These are phyloP conservation scores for Artibeus lituratus DNA, from an alignment of 2,797 vertebrate species.

Conservation along the genomic window DNA sequence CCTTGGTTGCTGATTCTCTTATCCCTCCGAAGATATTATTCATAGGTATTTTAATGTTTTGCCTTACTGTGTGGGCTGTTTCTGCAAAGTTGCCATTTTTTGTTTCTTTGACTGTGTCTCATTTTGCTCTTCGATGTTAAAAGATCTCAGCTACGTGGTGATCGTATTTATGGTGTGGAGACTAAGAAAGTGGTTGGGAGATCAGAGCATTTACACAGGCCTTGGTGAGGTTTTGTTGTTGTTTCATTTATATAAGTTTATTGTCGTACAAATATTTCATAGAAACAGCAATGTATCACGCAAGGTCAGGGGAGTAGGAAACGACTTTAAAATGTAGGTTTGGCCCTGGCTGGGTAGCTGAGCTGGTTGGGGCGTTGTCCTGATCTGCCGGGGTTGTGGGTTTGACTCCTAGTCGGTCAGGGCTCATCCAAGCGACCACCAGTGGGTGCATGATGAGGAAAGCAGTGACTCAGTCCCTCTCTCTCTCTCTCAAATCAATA, in stretches of 20 bases:
- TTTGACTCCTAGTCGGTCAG: background rate
- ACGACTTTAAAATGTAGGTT: background rate
- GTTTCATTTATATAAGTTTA: background rate
- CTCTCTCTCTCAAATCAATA: background rate
- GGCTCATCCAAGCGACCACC: no score
- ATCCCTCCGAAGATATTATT: background rate
- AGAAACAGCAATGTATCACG: background rate
- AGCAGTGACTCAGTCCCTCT: background rate
- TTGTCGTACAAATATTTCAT: background rate
- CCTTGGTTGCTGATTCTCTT: background rate
- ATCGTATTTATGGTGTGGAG: background rate
- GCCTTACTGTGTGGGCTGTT: background rate
- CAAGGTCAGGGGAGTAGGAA: background rate
- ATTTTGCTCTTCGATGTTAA: background rate
- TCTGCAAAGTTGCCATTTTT: background rate
- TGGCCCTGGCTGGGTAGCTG: background rate
- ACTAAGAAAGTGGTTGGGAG: background rate
- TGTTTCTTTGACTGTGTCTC: background rate
- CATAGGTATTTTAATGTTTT: background rate
- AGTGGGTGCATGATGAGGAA: background rate
- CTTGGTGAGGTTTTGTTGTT: background rate
- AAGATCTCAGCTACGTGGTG: background rate
- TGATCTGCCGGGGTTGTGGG: no score
- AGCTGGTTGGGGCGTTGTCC: background rate
- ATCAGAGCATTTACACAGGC: background rate